These are phyloP conservation scores for Laterallus jamaicensis DNA, from an alignment of 2,113 vertebrate species.

Conservation along the genomic window DNA sequence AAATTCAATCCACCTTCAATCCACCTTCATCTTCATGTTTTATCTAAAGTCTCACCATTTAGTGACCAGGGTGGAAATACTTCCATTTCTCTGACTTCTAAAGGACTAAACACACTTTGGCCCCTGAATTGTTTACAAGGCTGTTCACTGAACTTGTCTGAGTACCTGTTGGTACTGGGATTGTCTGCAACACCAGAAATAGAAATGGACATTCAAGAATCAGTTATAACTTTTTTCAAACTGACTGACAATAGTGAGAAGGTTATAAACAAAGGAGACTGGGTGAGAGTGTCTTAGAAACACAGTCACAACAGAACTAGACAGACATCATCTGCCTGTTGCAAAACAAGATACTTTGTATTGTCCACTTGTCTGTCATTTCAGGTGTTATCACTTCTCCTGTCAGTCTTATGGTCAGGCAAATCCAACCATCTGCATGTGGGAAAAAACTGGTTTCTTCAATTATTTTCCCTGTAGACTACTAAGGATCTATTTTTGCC, in stretches of 20 bases:
- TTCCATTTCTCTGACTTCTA: not conserved
- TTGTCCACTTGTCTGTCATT: not conserved
- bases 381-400: not conserved
- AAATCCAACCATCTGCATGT: not conserved
- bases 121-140: not conserved
- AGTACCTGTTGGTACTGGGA: fast-evolving
- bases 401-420: not conserved
- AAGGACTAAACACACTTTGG: not conserved
- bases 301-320: not conserved
- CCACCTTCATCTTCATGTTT: not conserved
- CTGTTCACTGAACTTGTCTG: not conserved
- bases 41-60: not conserved
- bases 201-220: not conserved
- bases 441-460: not conserved
- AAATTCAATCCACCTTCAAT: not conserved
- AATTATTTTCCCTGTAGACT: not conserved
- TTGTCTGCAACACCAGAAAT: not conserved
- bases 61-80: not conserved
- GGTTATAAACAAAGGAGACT: not conserved
- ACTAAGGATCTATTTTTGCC: not conserved
- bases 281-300: not conserved
- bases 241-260: not conserved
- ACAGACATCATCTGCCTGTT: not conserved
- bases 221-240: not conserved
- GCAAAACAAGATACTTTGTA: not conserved